Conservation (phyloP, 2,888 invertebrate genomes). For the Drosophila aldrichi region DNA sequence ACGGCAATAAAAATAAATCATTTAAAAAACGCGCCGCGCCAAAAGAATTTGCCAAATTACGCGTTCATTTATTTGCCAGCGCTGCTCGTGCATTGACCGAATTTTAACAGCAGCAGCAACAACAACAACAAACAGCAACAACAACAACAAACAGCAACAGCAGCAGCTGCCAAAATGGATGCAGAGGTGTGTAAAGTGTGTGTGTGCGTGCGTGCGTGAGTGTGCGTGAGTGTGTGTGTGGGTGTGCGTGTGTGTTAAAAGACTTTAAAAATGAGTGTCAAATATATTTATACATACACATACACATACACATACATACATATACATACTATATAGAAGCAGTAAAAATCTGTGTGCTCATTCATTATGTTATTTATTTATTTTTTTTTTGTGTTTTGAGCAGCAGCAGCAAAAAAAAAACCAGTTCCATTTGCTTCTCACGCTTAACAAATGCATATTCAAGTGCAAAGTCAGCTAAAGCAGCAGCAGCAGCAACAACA, state of each 20-base stretch:
- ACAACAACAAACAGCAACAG: conserved; percentile 11
- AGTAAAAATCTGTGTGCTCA: neutral
- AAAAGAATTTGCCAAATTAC: conserved; percentile 53
- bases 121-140: conserved; percentile 28
- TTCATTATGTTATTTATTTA: neutral
- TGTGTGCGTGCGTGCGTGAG: neutral
- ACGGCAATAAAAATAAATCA: conserved; percentile 64
- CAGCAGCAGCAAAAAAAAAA: conserved; percentile 12
- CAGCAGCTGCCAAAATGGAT: conserved; percentile 61
- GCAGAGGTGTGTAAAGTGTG: conserved; percentile 68
- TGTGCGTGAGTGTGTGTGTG: neutral
- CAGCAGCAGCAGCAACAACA: conserved; percentile 19
- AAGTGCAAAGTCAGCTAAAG: conserved; percentile 55
- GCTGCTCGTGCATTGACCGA: conserved; percentile 59
- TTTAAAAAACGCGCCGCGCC: conserved; percentile 45
- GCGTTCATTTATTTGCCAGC: conserved; percentile 43
- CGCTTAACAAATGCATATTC: conserved; percentile 40
- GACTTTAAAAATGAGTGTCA: conserved; percentile 4
- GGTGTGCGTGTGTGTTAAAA: neutral
- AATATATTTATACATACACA: neutral
- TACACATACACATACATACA: neutral
- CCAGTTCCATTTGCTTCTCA: conserved; percentile 33
- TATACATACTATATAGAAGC: too few species aligned
- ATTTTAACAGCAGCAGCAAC: conserved; percentile 35
- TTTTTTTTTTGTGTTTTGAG: neutral